phyloP scores from a whole-genome alignment of 2,113 vertebrate genomes.

The Fregata magnificens region DNA sequence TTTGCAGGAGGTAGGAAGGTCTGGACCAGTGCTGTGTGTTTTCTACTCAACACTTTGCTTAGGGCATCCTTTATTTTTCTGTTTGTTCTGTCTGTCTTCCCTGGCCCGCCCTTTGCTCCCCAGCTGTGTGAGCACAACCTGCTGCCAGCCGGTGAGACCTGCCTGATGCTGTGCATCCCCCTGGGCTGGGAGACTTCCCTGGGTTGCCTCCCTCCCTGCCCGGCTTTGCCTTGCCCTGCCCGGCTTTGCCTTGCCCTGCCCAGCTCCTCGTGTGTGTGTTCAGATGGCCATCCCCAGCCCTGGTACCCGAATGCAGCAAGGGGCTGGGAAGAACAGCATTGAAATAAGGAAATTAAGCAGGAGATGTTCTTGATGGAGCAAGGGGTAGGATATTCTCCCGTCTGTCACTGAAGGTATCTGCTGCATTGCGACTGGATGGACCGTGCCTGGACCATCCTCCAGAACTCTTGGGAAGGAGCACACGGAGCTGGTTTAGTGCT shows the following conservation, averaged over 20 bases:
- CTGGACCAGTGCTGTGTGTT: background rate
- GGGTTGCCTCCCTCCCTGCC: background rate
- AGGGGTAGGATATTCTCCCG: fast-evolving
- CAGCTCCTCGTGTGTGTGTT: fast-evolving
- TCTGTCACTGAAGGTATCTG: background rate
- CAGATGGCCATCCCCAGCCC: background rate
- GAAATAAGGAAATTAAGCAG: background rate
- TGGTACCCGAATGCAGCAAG: background rate
- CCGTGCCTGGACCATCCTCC: background rate
- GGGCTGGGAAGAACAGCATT: background rate
- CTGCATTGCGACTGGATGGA: fast-evolving
- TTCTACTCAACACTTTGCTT: background rate
- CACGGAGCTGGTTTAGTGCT: background rate
- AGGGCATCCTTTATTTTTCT: background rate
- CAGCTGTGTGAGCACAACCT: background rate
- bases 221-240: background rate
- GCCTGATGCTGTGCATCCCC: background rate
- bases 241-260: background rate
- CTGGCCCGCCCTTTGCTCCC: background rate
- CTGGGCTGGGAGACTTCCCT: background rate
- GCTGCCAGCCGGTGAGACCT: background rate
- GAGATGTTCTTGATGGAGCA: background rate
- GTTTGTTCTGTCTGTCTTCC: background rate
- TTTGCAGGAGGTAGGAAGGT: background rate
- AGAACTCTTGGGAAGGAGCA: background rate